These are phyloP conservation scores for Mohoua ochrocephala DNA, from an alignment of 2,113 vertebrate genomes.

Conservation along the genomic window DNA sequence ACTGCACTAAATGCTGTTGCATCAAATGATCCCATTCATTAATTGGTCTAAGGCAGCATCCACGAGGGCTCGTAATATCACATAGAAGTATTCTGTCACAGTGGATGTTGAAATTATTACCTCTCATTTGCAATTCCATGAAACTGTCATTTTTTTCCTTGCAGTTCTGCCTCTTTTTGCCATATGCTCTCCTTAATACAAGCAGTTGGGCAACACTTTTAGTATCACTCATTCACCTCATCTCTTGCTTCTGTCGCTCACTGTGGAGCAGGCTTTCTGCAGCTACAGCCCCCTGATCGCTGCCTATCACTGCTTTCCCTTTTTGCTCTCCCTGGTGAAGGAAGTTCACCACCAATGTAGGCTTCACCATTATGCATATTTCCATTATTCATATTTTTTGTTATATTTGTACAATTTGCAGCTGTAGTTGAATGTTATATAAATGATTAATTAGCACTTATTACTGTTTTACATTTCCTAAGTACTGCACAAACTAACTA, in stretches of 20 bases:
- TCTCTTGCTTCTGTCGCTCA: neutral
- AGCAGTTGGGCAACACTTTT: neutral
- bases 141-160: neutral
- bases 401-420: neutral
- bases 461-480: neutral
- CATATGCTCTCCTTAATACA: neutral
- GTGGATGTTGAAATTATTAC: neutral
- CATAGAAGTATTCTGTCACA: neutral
- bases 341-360: neutral
- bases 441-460: constrained; percentile 36
- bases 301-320: neutral
- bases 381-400: neutral
- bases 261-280: neutral
- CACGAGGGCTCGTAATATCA: neutral
- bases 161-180: neutral
- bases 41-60: neutral
- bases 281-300: neutral
- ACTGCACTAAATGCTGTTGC: neutral
- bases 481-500: neutral
- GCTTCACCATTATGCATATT: neutral
- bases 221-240: neutral
- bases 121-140: neutral
- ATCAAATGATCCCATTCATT: neutral
- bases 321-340: neutral
- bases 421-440: neutral